phyloP scores from a whole-genome alignment of 2,888 invertebrate species.

The Herminia tarsipennalis region DNA sequence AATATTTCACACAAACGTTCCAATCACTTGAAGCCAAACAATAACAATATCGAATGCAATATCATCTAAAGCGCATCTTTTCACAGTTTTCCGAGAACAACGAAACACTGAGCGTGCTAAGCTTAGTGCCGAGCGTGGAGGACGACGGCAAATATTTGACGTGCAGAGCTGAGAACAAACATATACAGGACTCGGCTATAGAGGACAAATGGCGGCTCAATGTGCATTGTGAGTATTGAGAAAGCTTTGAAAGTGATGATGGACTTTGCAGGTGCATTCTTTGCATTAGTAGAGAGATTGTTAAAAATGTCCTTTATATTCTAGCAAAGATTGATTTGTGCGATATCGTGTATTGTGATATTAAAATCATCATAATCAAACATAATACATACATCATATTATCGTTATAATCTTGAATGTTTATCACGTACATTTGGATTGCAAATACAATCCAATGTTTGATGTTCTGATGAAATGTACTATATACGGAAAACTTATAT shows the following conservation, averaged over 20 bases:
- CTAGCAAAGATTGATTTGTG: too few species aligned
- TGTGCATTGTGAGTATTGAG: conserved; percentile 92
- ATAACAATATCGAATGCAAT: conserved; percentile 41
- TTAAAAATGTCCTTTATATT: too few species aligned
- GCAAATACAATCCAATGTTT: too few species aligned
- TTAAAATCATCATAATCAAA: too few species aligned
- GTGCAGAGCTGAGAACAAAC: conserved; percentile 95
- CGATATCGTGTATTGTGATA: too few species aligned
- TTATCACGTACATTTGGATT: too few species aligned
- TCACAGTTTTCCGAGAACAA: conserved; percentile 93
- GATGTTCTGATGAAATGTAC: too few species aligned
- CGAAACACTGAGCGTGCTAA: conserved; percentile 93
- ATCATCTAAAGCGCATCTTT: conserved; percentile 41
- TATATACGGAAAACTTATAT: too few species aligned
- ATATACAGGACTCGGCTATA: conserved; percentile 92
- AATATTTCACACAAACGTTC: conserved; percentile 11
- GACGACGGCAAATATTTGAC: conserved; percentile 96
- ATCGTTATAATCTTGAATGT: too few species aligned
- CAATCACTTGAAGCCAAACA: conserved; percentile 31
- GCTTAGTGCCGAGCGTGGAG: conserved; percentile 92
- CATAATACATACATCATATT: too few species aligned
- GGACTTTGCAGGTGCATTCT: conserved; percentile 1
- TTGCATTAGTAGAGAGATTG: neutral
- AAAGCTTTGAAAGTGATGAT: conserved; percentile 4
- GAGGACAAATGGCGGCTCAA: conserved; percentile 95